Evolutionary conservation across 2,113 vertebrate genomes (phyloP).

Genomic region (Microtus richardsoni): DNA sequence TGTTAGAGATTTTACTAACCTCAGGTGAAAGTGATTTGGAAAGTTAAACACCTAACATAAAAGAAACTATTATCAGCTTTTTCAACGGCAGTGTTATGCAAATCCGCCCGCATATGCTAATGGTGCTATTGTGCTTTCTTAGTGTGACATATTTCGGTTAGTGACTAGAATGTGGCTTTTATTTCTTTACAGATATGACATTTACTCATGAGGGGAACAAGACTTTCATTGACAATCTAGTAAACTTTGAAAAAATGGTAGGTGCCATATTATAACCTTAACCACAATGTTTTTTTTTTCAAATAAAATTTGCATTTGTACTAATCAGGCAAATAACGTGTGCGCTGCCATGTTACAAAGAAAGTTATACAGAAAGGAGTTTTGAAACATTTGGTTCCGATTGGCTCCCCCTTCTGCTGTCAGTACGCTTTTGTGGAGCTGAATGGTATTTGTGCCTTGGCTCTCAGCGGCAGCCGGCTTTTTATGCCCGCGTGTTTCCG

Average conservation of each 20-base stretch:
- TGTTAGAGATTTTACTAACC: slow-evolving; percentile 80
- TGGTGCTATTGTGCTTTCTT: slow-evolving; percentile 77
- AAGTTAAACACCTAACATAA: slow-evolving; percentile 81
- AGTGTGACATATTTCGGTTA: slow-evolving; percentile 73
- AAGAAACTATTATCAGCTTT: slow-evolving; percentile 71
- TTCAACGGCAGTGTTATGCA: slow-evolving; percentile 75
- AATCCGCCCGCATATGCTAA: slow-evolving; percentile 76
- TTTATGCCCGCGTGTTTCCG: background rate
- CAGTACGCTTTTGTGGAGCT: slow-evolving; percentile 74
- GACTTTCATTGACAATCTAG: slow-evolving; percentile 95
- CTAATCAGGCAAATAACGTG: slow-evolving; percentile 72
- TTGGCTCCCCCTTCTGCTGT: slow-evolving; percentile 65
- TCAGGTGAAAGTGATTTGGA: slow-evolving; percentile 77
- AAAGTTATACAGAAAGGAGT: slow-evolving; percentile 64
- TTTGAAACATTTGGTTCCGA: slow-evolving; percentile 67
- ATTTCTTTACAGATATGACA: slow-evolving; percentile 94
- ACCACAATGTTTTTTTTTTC: slow-evolving; percentile 33
- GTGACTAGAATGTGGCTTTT: slow-evolving; percentile 81
- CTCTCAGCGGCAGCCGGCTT: slow-evolving; percentile 56
- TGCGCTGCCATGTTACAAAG: slow-evolving; percentile 64
- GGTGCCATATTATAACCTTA: slow-evolving; percentile 80
- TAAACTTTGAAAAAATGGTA: slow-evolving; percentile 99
- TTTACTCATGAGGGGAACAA: slow-evolving; percentile 99
- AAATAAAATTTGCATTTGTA: slow-evolving; percentile 74
- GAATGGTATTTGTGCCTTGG: background rate